A percentile compares a stretch with the other conserved stretches of the same genome.
These are phyloP conservation scores for Drosophila kohkoa DNA, from an alignment of 1,140 invertebrate genomes.

Conservation along the genomic window DNA sequence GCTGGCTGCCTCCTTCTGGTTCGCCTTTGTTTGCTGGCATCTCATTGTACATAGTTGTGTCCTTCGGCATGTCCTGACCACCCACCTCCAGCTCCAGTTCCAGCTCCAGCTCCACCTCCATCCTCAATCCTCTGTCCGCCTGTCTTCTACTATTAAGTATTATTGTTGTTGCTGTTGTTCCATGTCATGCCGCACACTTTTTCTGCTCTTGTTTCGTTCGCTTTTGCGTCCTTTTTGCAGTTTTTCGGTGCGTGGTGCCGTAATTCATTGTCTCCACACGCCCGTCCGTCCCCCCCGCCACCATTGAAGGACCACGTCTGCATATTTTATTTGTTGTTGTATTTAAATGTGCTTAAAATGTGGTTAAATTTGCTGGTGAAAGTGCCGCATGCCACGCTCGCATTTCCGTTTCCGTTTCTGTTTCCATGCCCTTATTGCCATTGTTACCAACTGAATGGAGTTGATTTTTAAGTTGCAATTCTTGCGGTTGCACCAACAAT, in stretches of 20 bases:
- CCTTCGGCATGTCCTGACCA: constrained; percentile 52
- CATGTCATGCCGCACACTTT: constrained; percentile 25
- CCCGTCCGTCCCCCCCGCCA: background rate
- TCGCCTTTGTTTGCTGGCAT: constrained; percentile 56
- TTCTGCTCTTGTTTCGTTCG: constrained; percentile 1
- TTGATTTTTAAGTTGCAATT: constrained; percentile 62
- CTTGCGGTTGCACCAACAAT: constrained; percentile 37
- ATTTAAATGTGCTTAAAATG: constrained; percentile 71
- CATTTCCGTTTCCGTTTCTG: constrained; percentile 36
- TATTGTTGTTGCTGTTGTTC: constrained; percentile 33
- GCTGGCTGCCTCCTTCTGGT: constrained; percentile 25
- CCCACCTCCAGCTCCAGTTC: background rate
- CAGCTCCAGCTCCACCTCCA: no score
- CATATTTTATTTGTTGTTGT: constrained; percentile 55
- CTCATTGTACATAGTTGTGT: constrained; percentile 56
- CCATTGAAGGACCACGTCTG: constrained; percentile 25
- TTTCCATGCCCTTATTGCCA: background rate
- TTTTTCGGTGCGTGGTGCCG: constrained; percentile 54
- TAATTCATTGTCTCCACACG: constrained; percentile 55
- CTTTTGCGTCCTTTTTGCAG: constrained; percentile 34
- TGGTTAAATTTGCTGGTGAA: constrained; percentile 53
- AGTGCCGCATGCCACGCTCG: constrained; percentile 44
- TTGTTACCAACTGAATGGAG: constrained; percentile 26
- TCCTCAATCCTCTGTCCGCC: background rate
- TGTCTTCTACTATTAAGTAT: constrained; percentile 6